Evolutionary conservation across 2,888 invertebrate species (phyloP), one percentile per base, ranked within the genome.

Genomic region (Xanthorhoe designata): DNA sequence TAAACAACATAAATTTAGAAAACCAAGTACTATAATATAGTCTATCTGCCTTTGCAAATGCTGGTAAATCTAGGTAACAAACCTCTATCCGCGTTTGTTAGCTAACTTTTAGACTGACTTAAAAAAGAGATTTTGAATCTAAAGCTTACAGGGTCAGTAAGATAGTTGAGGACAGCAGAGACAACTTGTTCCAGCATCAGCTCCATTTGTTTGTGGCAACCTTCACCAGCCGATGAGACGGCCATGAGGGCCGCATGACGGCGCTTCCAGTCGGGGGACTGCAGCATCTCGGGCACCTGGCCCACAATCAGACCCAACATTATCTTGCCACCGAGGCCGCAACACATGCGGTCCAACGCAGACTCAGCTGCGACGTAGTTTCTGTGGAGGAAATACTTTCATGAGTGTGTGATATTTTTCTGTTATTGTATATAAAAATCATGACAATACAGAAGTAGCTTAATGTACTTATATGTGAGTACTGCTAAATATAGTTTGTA

Each of bases 211-310:
- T 98, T 98, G 85, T 98, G 98, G 85, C 99, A 99, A 19, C 99
- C 99, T 94, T 99, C 99, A 4, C 99, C 99, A 67, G 99, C 97
- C 0, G 99, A 98, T 6, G 99, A 99, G 54, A 99, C 96, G 0
- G 99, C 99, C 99, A 99, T 99, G 45, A 99, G 94, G 1, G 98
- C 99, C 50, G 99, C 99, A 90, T 99, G 98, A n/a, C 98, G 95
- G 75, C 97, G 96, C 77, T 96, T 96, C 98, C 98, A 98, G 81
- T 97, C 96, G 10, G 95, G 94, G 73, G 96, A 96, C 54, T 94
- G 94, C 77, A 99, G 92, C 99, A 99, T 98, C 45, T 94, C 94
- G 0, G 98, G 98, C 72, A 99, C 96, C 80, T 96, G 96, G 56
- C 95, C 95, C 72, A 98, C 96, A 63, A 99, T 98, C 78, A 98